phyloP scores from a whole-genome alignment of 2,888 invertebrate species.

The Cerastoderma edule region DNA sequence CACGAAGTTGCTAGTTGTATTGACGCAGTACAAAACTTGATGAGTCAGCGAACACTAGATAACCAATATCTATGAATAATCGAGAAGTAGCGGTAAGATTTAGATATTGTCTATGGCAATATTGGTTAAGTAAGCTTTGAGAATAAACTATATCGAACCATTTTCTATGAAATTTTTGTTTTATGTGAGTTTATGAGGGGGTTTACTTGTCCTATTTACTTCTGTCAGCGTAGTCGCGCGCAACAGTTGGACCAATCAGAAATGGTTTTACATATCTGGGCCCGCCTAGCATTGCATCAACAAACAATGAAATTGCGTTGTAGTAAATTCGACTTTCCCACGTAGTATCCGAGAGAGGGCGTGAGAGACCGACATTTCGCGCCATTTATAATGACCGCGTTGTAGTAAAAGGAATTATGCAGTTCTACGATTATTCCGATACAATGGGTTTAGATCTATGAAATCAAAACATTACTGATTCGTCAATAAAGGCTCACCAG shows the following conservation, averaged over 20 bases:
- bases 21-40: constrained; percentile 66
- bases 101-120: background rate
- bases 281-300: constrained; percentile 61
- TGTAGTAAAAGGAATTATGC: too few relatives aligned
- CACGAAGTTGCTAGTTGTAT: constrained; percentile 63
- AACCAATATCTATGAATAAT: constrained; percentile 29
- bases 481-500: too few relatives aligned
- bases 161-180: background rate
- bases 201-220: constrained; percentile 16
- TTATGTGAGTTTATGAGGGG: constrained; percentile 10
- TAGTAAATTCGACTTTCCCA: constrained; percentile 59
- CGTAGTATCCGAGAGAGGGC: constrained; percentile 63
- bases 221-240: constrained; percentile 15
- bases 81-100: background rate
- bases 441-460: too few relatives aligned
- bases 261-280: constrained; percentile 42
- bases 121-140: background rate
- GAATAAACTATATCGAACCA: background rate
- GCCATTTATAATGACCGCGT: too few relatives aligned
- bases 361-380: constrained; percentile 48
- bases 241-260: constrained; percentile 50
- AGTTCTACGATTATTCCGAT: too few relatives aligned
- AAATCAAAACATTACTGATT: too few relatives aligned
- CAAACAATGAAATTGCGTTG: constrained; percentile 64
- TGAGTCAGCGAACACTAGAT: constrained; percentile 62